Percentiles rank a stretch among this genome's conserved stretches.
These are phyloP conservation scores for Ibidorhyncha struthersii DNA, from an alignment of 2,113 vertebrate genomes.

Conservation along the genomic window DNA sequence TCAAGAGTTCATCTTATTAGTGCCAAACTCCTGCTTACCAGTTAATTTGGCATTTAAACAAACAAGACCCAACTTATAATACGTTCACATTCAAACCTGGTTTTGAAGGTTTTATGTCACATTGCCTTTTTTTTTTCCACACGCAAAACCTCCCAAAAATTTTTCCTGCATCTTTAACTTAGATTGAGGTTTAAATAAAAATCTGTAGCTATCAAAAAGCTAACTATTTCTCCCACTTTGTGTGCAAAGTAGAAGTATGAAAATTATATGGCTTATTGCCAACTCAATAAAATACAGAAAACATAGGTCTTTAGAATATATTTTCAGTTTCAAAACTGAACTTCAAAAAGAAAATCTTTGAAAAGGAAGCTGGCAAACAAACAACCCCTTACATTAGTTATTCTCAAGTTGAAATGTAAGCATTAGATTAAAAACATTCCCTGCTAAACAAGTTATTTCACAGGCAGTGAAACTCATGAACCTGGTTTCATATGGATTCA, in stretches of 20 bases:
- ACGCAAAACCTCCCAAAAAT: background rate
- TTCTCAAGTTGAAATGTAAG: background rate
- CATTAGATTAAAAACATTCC: slow-evolving; percentile 51
- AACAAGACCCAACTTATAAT: background rate
- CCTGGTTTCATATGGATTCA: slow-evolving; percentile 17
- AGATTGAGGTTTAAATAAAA: background rate
- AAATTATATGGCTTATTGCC: background rate
- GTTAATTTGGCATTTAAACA: background rate
- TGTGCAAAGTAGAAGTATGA: background rate
- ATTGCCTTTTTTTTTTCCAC: background rate
- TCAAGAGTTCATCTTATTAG: background rate
- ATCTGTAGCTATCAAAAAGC: background rate
- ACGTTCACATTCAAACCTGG: background rate
- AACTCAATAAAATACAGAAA: background rate
- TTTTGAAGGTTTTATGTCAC: background rate
- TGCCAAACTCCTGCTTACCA: background rate
- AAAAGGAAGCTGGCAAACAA: slow-evolving; percentile 33
- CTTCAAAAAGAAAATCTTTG: slow-evolving; percentile 39
- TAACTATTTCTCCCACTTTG: background rate
- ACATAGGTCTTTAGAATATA: background rate
- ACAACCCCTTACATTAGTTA: background rate
- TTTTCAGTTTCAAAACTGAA: slow-evolving; percentile 31
- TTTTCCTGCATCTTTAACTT: background rate
- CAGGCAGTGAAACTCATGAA: slow-evolving; percentile 37
- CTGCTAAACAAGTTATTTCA: slow-evolving; percentile 57